Evolutionary conservation across 1,140 invertebrate genomes (phyloP).

Genomic region (Cylas formicarius): DNA sequence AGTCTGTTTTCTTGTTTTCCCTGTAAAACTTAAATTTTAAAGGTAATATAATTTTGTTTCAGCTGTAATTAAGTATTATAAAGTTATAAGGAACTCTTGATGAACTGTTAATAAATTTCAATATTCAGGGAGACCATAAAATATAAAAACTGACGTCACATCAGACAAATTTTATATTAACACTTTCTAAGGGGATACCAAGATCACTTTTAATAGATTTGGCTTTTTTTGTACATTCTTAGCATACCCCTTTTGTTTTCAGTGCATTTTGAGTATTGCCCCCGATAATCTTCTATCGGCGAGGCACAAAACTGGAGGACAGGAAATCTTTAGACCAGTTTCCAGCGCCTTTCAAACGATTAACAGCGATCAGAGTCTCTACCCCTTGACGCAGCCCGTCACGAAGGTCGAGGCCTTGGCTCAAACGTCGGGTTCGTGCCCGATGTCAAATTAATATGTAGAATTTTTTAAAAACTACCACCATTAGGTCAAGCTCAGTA

Average conservation of each 20-base stretch:
- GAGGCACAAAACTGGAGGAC: conserved; percentile 48
- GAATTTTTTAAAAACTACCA: neutral
- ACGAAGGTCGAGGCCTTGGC: conserved; percentile 67
- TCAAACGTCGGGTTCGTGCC: conserved; percentile 53
- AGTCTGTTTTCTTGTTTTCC: no score
- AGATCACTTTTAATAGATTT: no score
- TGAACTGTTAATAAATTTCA: no score
- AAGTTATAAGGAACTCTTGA: no score
- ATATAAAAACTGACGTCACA: no score
- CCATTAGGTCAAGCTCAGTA: conserved; percentile 56
- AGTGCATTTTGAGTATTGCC: conserved; percentile 50
- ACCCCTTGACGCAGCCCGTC: conserved; percentile 72
- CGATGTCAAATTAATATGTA: neutral
- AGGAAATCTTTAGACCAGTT: conserved; percentile 50
- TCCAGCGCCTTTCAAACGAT: conserved; percentile 66
- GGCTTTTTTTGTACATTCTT: no score
- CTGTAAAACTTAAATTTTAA: no score
- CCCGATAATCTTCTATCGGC: conserved; percentile 41
- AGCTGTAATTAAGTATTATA: no score
- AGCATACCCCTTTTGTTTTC: conserved; percentile 31
- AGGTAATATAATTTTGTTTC: no score
- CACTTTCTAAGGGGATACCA: no score
- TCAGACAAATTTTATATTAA: no score
- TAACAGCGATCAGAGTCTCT: conserved; percentile 63
- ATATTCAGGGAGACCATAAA: no score